Percentiles rank a stretch among this genome's conserved stretches.
phyloP scores from a whole-genome alignment of 2,113 vertebrate genomes.

The Apodemus sylvaticus region DNA sequence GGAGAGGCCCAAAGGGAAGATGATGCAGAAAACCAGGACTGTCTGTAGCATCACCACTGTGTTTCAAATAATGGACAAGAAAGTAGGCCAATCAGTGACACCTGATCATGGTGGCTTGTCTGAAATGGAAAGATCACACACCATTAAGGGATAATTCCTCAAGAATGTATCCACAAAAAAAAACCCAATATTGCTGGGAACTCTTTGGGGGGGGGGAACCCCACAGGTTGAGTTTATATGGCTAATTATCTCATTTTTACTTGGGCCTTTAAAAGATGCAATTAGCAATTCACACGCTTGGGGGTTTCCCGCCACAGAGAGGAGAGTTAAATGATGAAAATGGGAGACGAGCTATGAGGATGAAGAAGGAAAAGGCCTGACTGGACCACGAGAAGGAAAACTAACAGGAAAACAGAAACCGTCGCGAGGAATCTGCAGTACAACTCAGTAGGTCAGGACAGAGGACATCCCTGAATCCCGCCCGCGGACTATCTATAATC shows the following conservation, averaged over 20 bases:
- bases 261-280: constrained; percentile 2
- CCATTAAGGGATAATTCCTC: constrained; percentile 64
- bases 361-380: not conserved
- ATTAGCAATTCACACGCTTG: constrained; percentile 38
- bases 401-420: constrained; percentile 48
- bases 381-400: constrained; percentile 36
- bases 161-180: constrained; percentile 45
- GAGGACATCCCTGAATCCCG: not conserved
- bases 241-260: constrained; percentile 15
- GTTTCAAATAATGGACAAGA: constrained; percentile 38
- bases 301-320: constrained; percentile 1
- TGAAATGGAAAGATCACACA: constrained; percentile 64
- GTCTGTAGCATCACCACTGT: constrained; percentile 44
- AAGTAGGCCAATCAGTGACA: constrained; percentile 51
- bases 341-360: constrained; percentile 33
- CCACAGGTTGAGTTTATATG: constrained; percentile 10
- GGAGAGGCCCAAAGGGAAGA: not conserved
- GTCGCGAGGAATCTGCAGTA: constrained; percentile 47
- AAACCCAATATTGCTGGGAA: constrained; percentile 21
- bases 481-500: not conserved
- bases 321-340: constrained; percentile 50
- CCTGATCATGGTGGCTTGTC: constrained; percentile 41
- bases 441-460: constrained; percentile 4
- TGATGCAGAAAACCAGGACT: constrained; percentile 26
- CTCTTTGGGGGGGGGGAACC: not conserved